phyloP scores from a whole-genome alignment of 2,797 vertebrate genomes.

The Spinus pinus region DNA sequence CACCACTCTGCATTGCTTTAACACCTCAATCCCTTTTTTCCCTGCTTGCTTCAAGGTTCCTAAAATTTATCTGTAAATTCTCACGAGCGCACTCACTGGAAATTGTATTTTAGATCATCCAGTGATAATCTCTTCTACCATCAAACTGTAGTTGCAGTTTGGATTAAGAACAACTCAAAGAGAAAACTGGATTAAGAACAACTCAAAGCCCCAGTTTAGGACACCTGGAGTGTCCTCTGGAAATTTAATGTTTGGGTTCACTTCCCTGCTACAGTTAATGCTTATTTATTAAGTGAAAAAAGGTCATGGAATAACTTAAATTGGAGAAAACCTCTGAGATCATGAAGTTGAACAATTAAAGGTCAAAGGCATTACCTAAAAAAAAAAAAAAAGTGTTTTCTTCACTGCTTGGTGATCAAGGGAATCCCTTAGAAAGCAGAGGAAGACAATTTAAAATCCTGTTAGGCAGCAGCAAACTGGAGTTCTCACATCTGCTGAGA shows the following conservation, averaged over 20 bases:
- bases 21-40: background rate
- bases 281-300: background rate
- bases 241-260: background rate
- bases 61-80: background rate
- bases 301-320: background rate
- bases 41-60: background rate
- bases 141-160: background rate
- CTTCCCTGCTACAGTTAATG: background rate
- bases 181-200: background rate
- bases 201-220: background rate
- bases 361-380: background rate
- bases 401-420: background rate
- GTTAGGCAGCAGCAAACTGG: background rate
- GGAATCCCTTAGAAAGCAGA: background rate
- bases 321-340: background rate
- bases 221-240: background rate
- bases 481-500: background rate
- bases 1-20: background rate
- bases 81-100: accelerated
- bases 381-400: background rate
- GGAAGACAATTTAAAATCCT: background rate
- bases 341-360: background rate
- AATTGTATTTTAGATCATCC: background rate
- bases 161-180: background rate
- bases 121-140: background rate